Evolutionary conservation across 1,140 invertebrate genomes (phyloP), one percentile per base, ranked within the genome.

Genomic region (Callitettix versicolor): DNA sequence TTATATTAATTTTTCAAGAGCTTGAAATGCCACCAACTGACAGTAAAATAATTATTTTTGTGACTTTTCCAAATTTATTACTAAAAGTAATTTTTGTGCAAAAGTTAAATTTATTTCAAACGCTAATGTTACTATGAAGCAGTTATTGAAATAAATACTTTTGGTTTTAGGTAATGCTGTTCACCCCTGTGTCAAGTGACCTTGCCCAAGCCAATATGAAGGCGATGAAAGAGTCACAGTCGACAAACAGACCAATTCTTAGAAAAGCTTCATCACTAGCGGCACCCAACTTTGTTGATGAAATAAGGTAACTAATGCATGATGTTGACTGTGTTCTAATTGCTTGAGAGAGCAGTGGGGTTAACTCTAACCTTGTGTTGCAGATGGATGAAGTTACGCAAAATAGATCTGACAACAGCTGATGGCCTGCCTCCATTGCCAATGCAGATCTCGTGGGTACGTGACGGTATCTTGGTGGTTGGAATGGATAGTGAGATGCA

Each of bases 401-500:
- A 88, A 57, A 91, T 98, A 20, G 85, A 94, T 60, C 65, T 99
- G 6, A 82, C 85, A 53, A 96, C 95, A 0, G 95, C 93, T 0
- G 96, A 99, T 68, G 93, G 94, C 0, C 69, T 99, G 38, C 91
- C 93, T 26, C 93, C 96, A 0, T 68, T 99, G 14, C 96, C 96
- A 0, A 98, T 98, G 87, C 92, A 97, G 67, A 89, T 98, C 58
- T 95, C 91, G 0, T 99, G 96, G 96, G 95, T 98, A 0, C 78
- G 95, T 26, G 94, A 97, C 65, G 96, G 96, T 3, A 94, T 99
- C 58, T 73, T 99, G 3, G 91, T 99, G 0, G 93, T 98, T 4
- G 96, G 95, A 20, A 98, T 99, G 94, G 93, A 98, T 66, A 98
- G 94, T 26, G 96, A 99, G 70, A 98, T 99, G 92, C 93, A 98